Conservation (phyloP, 2,797 vertebrate genomes). For the Mionectes olivaceus region DNA sequence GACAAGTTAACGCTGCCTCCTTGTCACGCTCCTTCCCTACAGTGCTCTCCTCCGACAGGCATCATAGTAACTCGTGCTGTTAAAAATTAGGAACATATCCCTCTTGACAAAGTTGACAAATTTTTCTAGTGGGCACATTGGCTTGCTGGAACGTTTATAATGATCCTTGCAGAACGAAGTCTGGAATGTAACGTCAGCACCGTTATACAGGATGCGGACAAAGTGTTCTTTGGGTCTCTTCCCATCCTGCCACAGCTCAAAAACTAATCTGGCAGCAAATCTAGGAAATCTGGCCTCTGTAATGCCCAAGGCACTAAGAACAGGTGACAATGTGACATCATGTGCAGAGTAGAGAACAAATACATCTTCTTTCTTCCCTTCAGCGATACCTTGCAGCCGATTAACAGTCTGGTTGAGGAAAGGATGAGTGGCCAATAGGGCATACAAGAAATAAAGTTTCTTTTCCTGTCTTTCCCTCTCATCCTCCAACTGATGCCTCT, state of each 20-base stretch:
- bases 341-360: conserved; percentile 93
- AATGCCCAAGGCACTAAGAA: conserved; percentile 93
- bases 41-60: conserved; percentile 85
- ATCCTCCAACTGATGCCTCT: conserved; percentile 91
- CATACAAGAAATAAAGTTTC: conserved; percentile 89
- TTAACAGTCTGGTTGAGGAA: conserved; percentile 89
- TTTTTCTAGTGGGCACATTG: conserved; percentile 92
- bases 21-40: conserved; percentile 14
- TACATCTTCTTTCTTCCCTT: conserved; percentile 80
- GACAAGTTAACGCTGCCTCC: background rate
- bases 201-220: conserved; percentile 93
- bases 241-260: conserved; percentile 93
- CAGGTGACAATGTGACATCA: conserved; percentile 92
- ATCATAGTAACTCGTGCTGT: conserved; percentile 88
- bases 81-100: conserved; percentile 91
- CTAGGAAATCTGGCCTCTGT: conserved; percentile 90
- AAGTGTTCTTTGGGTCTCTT: conserved; percentile 81
- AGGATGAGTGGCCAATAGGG: conserved; percentile 90
- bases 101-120: conserved; percentile 89
- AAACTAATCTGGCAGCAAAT: conserved; percentile 93
- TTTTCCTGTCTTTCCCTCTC: conserved; percentile 87
- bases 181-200: conserved; percentile 94
- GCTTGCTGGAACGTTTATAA: conserved; percentile 78
- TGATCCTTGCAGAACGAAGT: conserved; percentile 89
- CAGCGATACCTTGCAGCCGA: conserved; percentile 85